Evolutionary conservation across 1,140 invertebrate species (phyloP).

Genomic region (Euwallacea fornicatus): DNA sequence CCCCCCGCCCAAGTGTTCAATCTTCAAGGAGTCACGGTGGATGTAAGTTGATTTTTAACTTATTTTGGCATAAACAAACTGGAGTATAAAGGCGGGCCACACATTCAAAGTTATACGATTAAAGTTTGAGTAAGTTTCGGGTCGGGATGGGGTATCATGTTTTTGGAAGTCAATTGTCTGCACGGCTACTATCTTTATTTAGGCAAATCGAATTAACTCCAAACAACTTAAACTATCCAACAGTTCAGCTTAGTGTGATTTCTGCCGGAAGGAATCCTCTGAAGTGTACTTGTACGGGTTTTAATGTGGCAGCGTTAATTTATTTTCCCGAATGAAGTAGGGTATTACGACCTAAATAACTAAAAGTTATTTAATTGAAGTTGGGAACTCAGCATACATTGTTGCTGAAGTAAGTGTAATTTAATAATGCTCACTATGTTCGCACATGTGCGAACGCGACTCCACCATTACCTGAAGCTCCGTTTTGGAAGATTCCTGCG

Average conservation of each 20-base stretch:
- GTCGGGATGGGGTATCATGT: constrained; percentile 27
- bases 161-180: constrained; percentile 37
- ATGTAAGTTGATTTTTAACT: constrained; percentile 64
- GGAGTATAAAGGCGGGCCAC: not conserved
- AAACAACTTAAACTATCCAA: constrained; percentile 38
- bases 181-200: constrained; percentile 39
- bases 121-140: constrained; percentile 29
- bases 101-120: constrained; percentile 31
- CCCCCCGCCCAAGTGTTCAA: constrained; percentile 75
- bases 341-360: constrained; percentile 22
- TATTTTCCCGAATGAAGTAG: constrained; percentile 30
- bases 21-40: constrained; percentile 75
- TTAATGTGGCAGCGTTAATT: constrained; percentile 35
- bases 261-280: constrained; percentile 37
- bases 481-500: constrained; percentile 1
- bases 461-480: not conserved
- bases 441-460: not conserved
- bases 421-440: constrained; percentile 8
- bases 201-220: constrained; percentile 36
- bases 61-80: not conserved
- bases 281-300: constrained; percentile 36
- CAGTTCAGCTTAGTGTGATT: constrained; percentile 35
- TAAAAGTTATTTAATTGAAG: constrained; percentile 34
- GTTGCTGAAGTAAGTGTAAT: constrained; percentile 9
- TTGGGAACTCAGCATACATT: constrained; percentile 21